Percentiles rank a stretch among this genome's conserved stretches.
These are phyloP conservation scores for Arge pagana DNA, from an alignment of 2,888 invertebrate genomes.

Conservation along the genomic window DNA sequence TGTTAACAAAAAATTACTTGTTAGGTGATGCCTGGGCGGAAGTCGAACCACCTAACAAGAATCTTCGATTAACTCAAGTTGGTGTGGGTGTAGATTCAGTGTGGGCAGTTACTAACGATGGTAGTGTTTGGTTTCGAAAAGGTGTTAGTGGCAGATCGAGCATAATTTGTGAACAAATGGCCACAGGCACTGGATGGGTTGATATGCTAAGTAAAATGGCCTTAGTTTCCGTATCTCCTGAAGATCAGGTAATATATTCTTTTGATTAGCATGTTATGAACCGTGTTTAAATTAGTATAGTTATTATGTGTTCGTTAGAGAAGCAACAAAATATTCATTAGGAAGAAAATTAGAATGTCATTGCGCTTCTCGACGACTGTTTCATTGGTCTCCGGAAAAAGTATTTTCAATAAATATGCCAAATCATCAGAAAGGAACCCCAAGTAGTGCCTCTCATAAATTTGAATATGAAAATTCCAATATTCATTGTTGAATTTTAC, in stretches of 20 bases:
- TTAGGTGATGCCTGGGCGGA: slow-evolving; percentile 78
- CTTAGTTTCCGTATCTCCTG: slow-evolving; percentile 80
- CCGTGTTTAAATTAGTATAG: not conserved
- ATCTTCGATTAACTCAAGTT: slow-evolving; percentile 74
- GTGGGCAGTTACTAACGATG: slow-evolving; percentile 79
- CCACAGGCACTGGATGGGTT: slow-evolving; percentile 84
- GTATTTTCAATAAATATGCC: no score
- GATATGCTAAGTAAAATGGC: slow-evolving; percentile 88
- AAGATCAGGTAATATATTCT: slow-evolving; percentile 71
- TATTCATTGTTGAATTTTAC: no score
- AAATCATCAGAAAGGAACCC: no score
- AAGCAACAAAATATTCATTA: no score
- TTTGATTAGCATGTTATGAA: not conserved
- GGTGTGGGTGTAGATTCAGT: slow-evolving; percentile 81
- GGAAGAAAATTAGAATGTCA: no score
- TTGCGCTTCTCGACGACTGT: no score
- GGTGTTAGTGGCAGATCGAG: slow-evolving; percentile 73
- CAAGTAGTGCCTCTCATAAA: no score
- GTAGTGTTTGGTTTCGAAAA: slow-evolving; percentile 87
- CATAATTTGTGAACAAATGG: slow-evolving; percentile 75
- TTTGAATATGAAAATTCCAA: no score
- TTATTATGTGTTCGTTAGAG: no score
- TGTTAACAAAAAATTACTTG: slow-evolving; percentile 40
- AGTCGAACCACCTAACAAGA: slow-evolving; percentile 74
- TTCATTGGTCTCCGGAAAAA: no score